A percentile compares a stretch with the other conserved stretches of the same genome.
These are phyloP conservation scores for Penaeus vannamei DNA, from an alignment of 1,140 invertebrate genomes.

Conservation along the genomic window DNA sequence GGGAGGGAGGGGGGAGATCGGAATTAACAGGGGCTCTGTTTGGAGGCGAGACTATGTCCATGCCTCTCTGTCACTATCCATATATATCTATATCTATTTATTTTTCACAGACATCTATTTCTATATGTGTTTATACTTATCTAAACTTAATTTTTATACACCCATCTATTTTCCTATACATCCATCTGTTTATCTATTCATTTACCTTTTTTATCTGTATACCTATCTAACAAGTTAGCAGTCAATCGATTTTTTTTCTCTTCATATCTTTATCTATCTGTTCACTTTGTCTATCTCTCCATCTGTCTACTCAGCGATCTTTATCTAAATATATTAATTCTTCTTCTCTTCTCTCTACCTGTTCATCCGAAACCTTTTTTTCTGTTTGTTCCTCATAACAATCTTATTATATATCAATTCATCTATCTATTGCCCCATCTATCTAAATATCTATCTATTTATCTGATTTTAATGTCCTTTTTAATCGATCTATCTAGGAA, in stretches of 20 bases:
- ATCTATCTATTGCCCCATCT: too few relatives aligned
- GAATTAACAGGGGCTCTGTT: too few relatives aligned
- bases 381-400: too few relatives aligned
- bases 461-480: too few relatives aligned
- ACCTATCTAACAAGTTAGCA: not conserved
- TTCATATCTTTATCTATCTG: not conserved
- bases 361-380: too few relatives aligned
- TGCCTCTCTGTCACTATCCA: not conserved
- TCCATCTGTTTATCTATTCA: not conserved
- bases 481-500: too few relatives aligned
- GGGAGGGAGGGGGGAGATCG: conserved; percentile 65
- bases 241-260: too few relatives aligned
- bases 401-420: too few relatives aligned
- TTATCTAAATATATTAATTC: too few relatives aligned
- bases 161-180: not conserved
- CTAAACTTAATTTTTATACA: not conserved
- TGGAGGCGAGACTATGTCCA: too few relatives aligned
- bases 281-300: rapidly evolving
- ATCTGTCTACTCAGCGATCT: too few relatives aligned
- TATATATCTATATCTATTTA: not conserved
- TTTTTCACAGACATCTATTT: not conserved
- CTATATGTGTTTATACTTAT: not conserved
- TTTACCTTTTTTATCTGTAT: not conserved
- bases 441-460: too few relatives aligned
- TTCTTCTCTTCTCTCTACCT: not conserved